Percentiles rank a stretch among this genome's conserved stretches.
phyloP scores from a whole-genome alignment of 2,113 vertebrate species.

The Podiceps cristatus region DNA sequence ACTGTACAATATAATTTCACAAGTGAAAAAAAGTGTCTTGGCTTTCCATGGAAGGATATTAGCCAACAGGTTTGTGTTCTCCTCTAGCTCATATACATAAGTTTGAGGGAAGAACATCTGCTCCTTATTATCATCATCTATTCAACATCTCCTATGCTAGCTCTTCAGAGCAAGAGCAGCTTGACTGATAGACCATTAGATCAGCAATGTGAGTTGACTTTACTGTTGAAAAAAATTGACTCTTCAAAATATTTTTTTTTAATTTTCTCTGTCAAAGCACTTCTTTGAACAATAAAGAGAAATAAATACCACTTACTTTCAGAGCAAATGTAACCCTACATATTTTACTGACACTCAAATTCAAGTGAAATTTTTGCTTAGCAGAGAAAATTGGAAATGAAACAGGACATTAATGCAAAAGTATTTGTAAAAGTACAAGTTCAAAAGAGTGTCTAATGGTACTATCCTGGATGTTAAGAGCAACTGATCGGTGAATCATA shows the following conservation, averaged over 20 bases:
- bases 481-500: neutral
- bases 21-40: neutral
- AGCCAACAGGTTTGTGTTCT: neutral
- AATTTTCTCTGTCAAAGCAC: neutral
- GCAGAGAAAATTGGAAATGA: neutral
- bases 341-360: neutral
- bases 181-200: slow-evolving; percentile 22
- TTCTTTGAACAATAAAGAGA: neutral
- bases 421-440: neutral
- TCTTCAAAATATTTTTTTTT: slow-evolving; percentile 14
- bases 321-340: neutral
- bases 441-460: neutral
- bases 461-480: neutral
- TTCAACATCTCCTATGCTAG: slow-evolving; percentile 18
- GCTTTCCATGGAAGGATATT: neutral
- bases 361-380: neutral
- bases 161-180: neutral
- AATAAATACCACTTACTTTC: neutral
- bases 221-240: neutral
- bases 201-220: neutral
- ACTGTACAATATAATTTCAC: neutral
- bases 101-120: neutral
- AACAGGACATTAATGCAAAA: neutral
- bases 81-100: neutral
- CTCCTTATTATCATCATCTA: neutral